Base-by-base conservation (phyloP, 2,113 vertebrate genomes). In the Python bivittatus region DNA sequence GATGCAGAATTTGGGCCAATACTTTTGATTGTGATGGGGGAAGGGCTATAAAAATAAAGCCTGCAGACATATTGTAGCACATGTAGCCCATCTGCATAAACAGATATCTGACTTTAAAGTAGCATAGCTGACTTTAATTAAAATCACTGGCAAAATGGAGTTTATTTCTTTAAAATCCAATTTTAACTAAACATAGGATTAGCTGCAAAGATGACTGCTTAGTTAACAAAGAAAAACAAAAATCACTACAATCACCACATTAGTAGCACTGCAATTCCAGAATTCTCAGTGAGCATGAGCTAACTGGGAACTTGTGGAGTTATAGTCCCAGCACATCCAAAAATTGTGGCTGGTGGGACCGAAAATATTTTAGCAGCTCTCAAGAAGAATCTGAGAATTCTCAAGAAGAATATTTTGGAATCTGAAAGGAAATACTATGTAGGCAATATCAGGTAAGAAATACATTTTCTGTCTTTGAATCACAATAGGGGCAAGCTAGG, bases 401-500 rank as follows among this genome's bases (percentile, higher is more conserved):
- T 7, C 27, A 86, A 54, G 0, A 25, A 88, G 72, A 0, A 20
- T 79, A 61, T 84, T 52, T 52, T 52, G 84, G 88, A 84, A 92
- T 85, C 4, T 1, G 42, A 94, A 6, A 23, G 11, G 12, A 95
- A 91, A 92, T 92, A 0, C 0, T 83, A 48, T 0, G 23, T 22
- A 91, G 9, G 3, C 33, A 88, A 61, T 1, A 58, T 0, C 27
- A 88, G 91, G 79, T 10, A 88, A 54, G 38, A 61, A 53, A 88
- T 7, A 85, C 0, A 17, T 91, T 52, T 91, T 42, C 33, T 27
- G 42, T 86, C 90, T 92, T 57, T 68, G 64, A 88, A 53, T 90
- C 12, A 91, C 44, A 93, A 68, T 13, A 86, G 20, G 13, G 90
- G 4, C 29, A 61, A 95, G 72, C 90, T 93, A 91, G 91, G 91